A percentile compares a stretch with the other conserved stretches of the same genome.
Evolutionary conservation across 2,888 invertebrate genomes (phyloP).

Genomic region (Troilus luridus): DNA sequence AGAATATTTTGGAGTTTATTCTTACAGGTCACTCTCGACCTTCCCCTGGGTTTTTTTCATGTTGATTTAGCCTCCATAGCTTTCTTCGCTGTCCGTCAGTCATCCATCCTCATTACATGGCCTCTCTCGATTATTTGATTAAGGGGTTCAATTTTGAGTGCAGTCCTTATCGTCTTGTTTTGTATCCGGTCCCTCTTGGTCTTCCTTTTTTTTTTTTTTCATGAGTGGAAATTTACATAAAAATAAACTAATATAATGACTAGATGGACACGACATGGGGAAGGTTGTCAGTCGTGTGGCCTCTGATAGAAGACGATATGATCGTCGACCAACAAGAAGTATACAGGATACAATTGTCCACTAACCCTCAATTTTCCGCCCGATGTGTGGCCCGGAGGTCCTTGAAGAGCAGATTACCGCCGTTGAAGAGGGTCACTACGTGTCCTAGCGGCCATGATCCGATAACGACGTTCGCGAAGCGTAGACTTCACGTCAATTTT

Average conservation of each 20-base stretch:
- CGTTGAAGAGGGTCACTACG: constrained; percentile 32
- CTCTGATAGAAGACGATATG: background rate
- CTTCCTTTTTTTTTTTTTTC: too few relatives aligned
- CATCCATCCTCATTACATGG: too few relatives aligned
- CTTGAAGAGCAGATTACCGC: constrained; percentile 22
- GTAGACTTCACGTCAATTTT: background rate
- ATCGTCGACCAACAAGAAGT: background rate
- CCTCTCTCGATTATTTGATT: too few relatives aligned
- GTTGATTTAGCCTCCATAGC: too few relatives aligned
- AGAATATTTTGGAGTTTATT: too few relatives aligned
- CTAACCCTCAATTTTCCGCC: background rate
- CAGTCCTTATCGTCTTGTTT: too few relatives aligned
- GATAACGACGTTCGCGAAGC: background rate
- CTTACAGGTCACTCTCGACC: too few relatives aligned
- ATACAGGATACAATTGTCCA: background rate
- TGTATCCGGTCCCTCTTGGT: too few relatives aligned
- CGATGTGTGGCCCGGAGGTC: background rate
- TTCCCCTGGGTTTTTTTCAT: too few relatives aligned
- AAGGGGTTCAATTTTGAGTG: too few relatives aligned
- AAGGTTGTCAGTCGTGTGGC: background rate
- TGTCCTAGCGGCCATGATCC: constrained; percentile 22
- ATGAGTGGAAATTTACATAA: too few relatives aligned
- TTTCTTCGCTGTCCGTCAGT: too few relatives aligned
- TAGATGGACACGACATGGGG: background rate
- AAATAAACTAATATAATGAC: background rate